Conservation (phyloP, 2,797 vertebrate genomes). For the Mus minutoides region DNA sequence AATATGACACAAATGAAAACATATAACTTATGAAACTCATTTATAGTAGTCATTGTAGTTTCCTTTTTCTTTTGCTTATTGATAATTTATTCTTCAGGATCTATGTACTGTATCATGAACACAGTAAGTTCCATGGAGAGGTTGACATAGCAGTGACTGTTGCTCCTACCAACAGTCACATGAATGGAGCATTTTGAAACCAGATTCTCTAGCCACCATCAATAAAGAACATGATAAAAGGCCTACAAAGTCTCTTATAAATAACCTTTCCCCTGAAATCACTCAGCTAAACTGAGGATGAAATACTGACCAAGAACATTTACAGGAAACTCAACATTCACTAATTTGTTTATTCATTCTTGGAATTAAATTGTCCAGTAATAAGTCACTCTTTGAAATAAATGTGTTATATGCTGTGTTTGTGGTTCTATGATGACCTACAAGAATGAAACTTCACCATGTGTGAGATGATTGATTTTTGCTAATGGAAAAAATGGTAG, state of each 20-base stretch:
- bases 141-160: neutral
- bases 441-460: neutral
- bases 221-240: neutral
- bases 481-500: neutral
- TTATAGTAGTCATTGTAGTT: neutral
- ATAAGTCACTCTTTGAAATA: neutral
- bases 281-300: neutral
- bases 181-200: neutral
- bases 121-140: neutral
- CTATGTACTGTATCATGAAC: neutral
- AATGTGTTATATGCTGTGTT: neutral
- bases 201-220: neutral
- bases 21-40: neutral
- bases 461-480: neutral
- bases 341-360: neutral
- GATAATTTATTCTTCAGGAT: neutral
- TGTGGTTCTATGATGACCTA: neutral
- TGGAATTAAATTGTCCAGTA: neutral
- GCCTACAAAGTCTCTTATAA: neutral
- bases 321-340: neutral
- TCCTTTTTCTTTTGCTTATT: neutral
- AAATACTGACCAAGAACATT: neutral
- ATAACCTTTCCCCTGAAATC: neutral
- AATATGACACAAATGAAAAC: neutral
- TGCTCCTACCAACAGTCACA: neutral